phyloP scores from a whole-genome alignment of 2,888 invertebrate species.

The Leptarthrus brevirostris region DNA sequence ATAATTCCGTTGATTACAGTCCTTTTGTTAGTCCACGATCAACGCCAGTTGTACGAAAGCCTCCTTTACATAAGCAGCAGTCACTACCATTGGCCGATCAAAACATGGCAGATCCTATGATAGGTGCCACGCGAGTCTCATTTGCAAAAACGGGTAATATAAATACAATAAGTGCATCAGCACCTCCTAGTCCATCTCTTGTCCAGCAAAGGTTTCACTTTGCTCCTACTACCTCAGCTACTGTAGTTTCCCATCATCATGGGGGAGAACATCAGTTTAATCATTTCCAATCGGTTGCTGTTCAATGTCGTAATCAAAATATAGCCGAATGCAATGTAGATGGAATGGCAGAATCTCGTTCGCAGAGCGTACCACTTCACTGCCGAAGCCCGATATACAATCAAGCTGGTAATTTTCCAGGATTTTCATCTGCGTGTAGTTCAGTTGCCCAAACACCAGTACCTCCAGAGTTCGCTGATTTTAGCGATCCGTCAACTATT shows the following conservation, averaged over 20 bases:
- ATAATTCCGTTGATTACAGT: conserved; percentile 70
- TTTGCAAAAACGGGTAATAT: conserved; percentile 49
- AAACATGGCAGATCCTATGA: conserved; percentile 62
- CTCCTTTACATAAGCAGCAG: conserved; percentile 65
- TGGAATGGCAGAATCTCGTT: conserved; percentile 67
- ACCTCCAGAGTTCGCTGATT: conserved; percentile 79
- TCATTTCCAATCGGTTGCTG: conserved; percentile 72
- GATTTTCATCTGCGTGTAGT: conserved; percentile 69
- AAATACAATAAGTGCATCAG: conserved; percentile 67
- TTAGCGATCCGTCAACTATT: conserved; percentile 66
- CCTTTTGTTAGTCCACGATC: conserved; percentile 86
- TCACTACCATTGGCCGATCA: conserved; percentile 58
- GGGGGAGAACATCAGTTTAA: conserved; percentile 60
- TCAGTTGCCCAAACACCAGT: conserved; percentile 77
- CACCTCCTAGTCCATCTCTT: conserved; percentile 74
- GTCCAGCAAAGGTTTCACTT: conserved; percentile 57
- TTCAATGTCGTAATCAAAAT: conserved; percentile 59
- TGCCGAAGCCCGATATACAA: conserved; percentile 62
- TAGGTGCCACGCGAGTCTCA: conserved; percentile 60
- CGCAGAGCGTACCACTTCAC: conserved; percentile 83
- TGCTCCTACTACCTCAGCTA: conserved; percentile 50
- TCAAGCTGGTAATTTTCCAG: conserved; percentile 58
- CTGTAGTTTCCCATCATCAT: conserved; percentile 60
- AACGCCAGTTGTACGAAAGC: conserved; percentile 78
- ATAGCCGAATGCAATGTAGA: conserved; percentile 42